A percentile compares a stretch with the other conserved stretches of the same genome.
Conservation (phyloP, 2,888 invertebrate species). For the Xylota sylvarum region DNA sequence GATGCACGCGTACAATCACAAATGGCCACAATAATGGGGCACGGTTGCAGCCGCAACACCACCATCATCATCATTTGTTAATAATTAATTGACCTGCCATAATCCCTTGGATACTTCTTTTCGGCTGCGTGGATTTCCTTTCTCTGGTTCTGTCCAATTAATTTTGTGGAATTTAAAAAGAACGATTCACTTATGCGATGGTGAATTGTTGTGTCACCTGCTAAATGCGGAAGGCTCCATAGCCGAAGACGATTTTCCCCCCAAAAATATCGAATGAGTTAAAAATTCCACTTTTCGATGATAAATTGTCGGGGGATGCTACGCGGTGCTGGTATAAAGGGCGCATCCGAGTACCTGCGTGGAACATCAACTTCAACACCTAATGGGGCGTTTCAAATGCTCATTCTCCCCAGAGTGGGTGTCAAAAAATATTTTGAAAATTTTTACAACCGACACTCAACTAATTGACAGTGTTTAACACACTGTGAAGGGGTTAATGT, state of each 20-base stretch:
- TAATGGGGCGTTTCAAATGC: constrained; percentile 67
- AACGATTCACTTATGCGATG: constrained; percentile 62
- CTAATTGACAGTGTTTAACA: constrained; percentile 71
- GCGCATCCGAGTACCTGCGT: constrained; percentile 31
- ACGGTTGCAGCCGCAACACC: constrained; percentile 21
- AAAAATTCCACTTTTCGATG: constrained; percentile 64
- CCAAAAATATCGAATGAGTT: constrained; percentile 34
- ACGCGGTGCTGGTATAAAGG: constrained; percentile 21
- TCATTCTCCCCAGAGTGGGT: constrained; percentile 57
- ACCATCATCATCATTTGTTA: constrained; percentile 41
- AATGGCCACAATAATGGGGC: constrained; percentile 54
- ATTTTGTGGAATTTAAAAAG: constrained; percentile 74
- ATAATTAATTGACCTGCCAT: constrained; percentile 73
- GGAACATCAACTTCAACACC: constrained; percentile 24
- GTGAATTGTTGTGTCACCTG: constrained; percentile 72
- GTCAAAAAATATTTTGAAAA: constrained; percentile 73
- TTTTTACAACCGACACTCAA: constrained; percentile 68
- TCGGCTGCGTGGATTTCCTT: constrained; percentile 31
- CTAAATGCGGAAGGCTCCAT: constrained; percentile 29
- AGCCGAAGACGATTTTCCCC: not conserved
- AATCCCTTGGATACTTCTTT: constrained; percentile 64
- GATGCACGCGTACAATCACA: constrained; percentile 56
- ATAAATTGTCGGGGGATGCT: constrained; percentile 69
- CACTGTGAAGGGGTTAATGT: constrained; percentile 72
- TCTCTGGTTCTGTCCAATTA: constrained; percentile 63